Conservation (phyloP, 1,140 invertebrate genomes). For the Drosophila bocki region DNA sequence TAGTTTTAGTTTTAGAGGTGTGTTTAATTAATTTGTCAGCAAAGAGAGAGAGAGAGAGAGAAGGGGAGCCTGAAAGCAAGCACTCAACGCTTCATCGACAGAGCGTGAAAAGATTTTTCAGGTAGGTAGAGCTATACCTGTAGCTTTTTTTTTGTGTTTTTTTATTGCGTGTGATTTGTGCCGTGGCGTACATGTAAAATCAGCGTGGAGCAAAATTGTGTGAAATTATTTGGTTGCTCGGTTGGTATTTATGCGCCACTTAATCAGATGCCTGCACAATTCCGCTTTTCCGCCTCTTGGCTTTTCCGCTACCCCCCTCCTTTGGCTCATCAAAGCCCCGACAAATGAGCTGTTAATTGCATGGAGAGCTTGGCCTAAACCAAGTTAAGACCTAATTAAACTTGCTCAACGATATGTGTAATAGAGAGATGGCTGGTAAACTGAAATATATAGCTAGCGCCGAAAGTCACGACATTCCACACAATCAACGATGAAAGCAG, state of each 20-base stretch:
- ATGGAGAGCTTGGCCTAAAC: slow-evolving; percentile 26
- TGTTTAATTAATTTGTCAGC: slow-evolving; percentile 57
- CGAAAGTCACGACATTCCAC: slow-evolving; percentile 36
- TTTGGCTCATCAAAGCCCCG: background rate
- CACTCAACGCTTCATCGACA: slow-evolving; percentile 68
- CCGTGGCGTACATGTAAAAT: slow-evolving; percentile 58
- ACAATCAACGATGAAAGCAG: slow-evolving; percentile 49
- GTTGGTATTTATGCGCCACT: slow-evolving; percentile 46
- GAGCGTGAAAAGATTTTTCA: slow-evolving; percentile 69
- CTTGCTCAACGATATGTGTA: slow-evolving; percentile 46
- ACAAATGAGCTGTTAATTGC: slow-evolving; percentile 73
- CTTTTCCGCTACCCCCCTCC: slow-evolving; percentile 3
- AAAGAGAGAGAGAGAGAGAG: background rate
- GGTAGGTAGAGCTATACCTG: background rate
- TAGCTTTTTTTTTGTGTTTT: slow-evolving; percentile 3
- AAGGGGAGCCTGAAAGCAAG: background rate
- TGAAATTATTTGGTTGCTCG: slow-evolving; percentile 24
- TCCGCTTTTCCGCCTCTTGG: background rate
- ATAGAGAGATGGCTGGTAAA: slow-evolving; percentile 18
- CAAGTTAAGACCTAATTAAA: slow-evolving; percentile 41
- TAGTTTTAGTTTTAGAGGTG: slow-evolving; percentile 33
- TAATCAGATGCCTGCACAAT: slow-evolving; percentile 52
- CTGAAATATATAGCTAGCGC: background rate
- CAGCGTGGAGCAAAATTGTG: slow-evolving; percentile 30
- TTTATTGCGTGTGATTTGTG: slow-evolving; percentile 78